Evolutionary conservation across 2,888 invertebrate species (phyloP).

Genomic region (Mythimna vitellina): DNA sequence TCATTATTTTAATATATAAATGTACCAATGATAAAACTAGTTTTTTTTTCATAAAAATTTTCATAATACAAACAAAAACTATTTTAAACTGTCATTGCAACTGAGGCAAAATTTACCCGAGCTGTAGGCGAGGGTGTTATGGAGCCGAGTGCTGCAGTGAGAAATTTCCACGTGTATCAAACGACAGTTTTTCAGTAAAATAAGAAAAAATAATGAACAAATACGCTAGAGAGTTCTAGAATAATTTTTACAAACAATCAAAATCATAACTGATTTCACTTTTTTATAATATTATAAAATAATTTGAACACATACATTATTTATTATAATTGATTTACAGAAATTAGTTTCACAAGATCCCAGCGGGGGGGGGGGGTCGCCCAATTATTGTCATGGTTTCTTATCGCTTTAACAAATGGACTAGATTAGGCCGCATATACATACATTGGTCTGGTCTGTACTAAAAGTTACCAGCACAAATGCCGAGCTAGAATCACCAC

Average conservation of each 20-base stretch:
- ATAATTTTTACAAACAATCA: no score
- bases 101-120: no score
- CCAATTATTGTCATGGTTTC: slow-evolving; percentile 58
- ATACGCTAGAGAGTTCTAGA: no score
- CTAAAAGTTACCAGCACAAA: not conserved
- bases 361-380: slow-evolving; percentile 22
- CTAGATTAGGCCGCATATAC: slow-evolving; percentile 50
- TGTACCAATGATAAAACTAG: not conserved
- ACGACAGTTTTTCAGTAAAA: no score
- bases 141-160: no score
- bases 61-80: not conserved
- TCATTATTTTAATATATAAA: not conserved
- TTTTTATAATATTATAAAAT: no score
- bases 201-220: no score
- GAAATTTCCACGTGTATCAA: no score
- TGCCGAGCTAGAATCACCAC: slow-evolving; percentile 36
- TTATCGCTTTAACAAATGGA: slow-evolving; percentile 66
- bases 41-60: not conserved
- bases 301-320: no score
- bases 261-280: no score
- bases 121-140: no score
- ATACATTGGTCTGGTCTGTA: slow-evolving; percentile 66
- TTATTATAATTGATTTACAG: slow-evolving; percentile 1
- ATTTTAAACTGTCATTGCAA: no score
- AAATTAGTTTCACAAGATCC: slow-evolving; percentile 19